A percentile compares a stretch with the other conserved stretches of the same genome.
Evolutionary conservation across 2,888 invertebrate genomes (phyloP).

Genomic region (Nephrotoma guestfalica): DNA sequence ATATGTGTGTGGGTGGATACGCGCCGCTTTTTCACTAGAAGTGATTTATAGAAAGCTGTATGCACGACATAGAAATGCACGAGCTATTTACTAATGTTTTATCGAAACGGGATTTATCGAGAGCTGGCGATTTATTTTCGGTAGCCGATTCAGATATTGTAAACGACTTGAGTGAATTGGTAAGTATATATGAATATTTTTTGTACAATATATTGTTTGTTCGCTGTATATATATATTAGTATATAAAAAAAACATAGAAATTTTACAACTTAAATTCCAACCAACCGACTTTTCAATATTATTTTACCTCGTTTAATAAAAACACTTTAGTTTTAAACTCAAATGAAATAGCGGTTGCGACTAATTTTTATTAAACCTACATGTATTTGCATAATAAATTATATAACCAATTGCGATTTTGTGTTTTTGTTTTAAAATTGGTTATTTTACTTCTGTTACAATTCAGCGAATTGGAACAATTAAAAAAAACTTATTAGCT

Average conservation of each 20-base stretch:
- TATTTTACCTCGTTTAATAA: not conserved
- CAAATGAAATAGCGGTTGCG: too few relatives aligned
- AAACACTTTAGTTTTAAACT: not conserved
- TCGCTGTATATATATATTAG: not conserved
- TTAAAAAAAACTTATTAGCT: not conserved
- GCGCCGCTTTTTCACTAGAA: not conserved
- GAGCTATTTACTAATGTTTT: conserved; percentile 82
- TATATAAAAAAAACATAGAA: not conserved
- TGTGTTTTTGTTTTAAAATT: not conserved
- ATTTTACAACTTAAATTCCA: too few relatives aligned
- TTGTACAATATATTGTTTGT: not conserved
- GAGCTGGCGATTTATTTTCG: conserved; percentile 83
- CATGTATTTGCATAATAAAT: not conserved
- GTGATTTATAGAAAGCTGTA: not conserved
- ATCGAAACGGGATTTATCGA: conserved; percentile 74
- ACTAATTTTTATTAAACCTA: too few relatives aligned
- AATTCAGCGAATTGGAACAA: not conserved
- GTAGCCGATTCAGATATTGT: conserved; percentile 77
- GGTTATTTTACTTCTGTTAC: not conserved
- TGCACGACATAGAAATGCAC: conserved; percentile 51
- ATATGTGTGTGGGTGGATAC: not conserved
- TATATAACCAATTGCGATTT: not conserved
- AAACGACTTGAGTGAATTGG: conserved; percentile 69
- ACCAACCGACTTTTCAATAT: not conserved
- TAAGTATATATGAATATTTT: conserved; percentile 31